These are phyloP conservation scores for Eupelmus urozonus DNA, from an alignment of 2,888 invertebrate species.

Conservation along the genomic window DNA sequence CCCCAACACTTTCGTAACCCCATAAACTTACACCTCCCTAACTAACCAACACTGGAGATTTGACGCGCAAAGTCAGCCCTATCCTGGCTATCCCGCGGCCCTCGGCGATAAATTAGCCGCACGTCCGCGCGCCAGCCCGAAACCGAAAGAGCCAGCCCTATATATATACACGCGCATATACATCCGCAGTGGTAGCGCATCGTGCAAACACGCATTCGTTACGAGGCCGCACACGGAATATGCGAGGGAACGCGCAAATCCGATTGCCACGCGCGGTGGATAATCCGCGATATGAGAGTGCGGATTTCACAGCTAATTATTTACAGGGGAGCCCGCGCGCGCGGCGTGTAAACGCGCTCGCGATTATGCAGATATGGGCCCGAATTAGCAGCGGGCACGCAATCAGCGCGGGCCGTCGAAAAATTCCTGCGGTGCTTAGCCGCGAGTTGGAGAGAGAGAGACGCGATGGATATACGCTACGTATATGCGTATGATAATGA, in stretches of 20 bases:
- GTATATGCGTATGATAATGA: no score
- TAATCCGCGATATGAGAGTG: constrained; percentile 38
- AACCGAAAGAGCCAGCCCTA: not conserved
- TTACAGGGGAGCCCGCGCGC: constrained; percentile 27
- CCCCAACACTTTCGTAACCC: no score
- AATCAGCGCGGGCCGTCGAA: constrained; percentile 21
- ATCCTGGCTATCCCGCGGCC: no score
- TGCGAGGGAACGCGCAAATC: constrained; percentile 12
- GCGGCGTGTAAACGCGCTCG: not conserved
- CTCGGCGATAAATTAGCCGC: no score
- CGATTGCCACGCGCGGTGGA: constrained; percentile 24
- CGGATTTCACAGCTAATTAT: constrained; percentile 52
- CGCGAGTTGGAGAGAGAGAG: no score
- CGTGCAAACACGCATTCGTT: not conserved
- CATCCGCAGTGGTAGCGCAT: not conserved
- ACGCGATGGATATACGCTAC: no score
- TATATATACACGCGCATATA: not conserved
- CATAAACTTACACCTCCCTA: no score
- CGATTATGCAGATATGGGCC: constrained; percentile 36
- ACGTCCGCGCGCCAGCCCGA: no score
- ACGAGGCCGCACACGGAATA: no score
- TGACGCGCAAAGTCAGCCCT: no score
- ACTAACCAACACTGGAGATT: no score
- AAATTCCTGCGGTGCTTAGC: no score
- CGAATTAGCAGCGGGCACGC: constrained; percentile 14